Conservation (phyloP, 53 echinoderm and acorn worm species). For the Crossaster papposus region DNA sequence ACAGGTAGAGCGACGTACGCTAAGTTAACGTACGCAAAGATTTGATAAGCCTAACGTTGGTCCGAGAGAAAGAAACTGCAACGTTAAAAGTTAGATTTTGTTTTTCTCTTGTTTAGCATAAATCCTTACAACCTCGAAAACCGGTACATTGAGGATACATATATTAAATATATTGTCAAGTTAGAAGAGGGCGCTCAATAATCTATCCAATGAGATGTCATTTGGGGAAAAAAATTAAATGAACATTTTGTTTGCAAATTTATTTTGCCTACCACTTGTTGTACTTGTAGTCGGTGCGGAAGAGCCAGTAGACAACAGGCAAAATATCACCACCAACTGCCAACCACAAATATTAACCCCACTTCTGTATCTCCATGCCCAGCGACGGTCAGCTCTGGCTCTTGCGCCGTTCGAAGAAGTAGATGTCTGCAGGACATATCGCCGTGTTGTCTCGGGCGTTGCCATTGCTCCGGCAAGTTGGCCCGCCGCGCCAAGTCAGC, state of each 20-base stretch:
- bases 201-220: too few relatives aligned
- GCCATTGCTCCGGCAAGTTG: constrained; percentile 19
- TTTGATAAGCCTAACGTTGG: too few relatives aligned
- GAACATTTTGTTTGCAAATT: neutral
- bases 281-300: constrained; percentile 23
- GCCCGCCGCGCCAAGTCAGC: neutral
- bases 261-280: neutral
- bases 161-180: too few relatives aligned
- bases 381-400: constrained; percentile 10
- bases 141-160: too few relatives aligned
- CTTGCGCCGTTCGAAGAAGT: neutral
- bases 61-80: too few relatives aligned
- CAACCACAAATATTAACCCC: neutral
- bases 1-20: too few relatives aligned
- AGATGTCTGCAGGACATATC: neutral
- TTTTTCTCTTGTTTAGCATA: too few relatives aligned
- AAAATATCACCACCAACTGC: constrained; percentile 1
- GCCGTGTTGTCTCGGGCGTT: constrained; percentile 27
- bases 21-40: too few relatives aligned
- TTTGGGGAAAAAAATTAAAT: too few relatives aligned
- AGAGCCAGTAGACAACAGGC: constrained; percentile 20
- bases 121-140: too few relatives aligned
- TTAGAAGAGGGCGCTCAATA: too few relatives aligned
- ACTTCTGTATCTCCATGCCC: constrained; percentile 43
- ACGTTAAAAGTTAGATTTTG: too few relatives aligned